Evolutionary conservation across 2,113 vertebrate species (phyloP), one percentile per base, ranked within the genome.

Genomic region (Tragulus kanchil): DNA sequence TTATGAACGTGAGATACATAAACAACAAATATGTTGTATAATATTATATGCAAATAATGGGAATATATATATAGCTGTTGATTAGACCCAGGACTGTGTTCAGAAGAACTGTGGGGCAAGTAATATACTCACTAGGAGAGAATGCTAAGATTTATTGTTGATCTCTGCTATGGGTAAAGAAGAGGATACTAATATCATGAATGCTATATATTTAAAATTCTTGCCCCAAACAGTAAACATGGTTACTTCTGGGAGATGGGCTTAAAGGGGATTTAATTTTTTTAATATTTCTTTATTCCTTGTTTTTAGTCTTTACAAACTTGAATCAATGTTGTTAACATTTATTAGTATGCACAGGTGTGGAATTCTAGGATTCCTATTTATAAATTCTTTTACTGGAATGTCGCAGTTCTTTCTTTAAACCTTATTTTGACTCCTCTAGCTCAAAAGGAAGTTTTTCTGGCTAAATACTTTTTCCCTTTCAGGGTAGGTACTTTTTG

Each of bases 291-390:
- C 2, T 26, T 71, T 83, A 82, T 88, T 71, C 75, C 12, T 87
- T 14, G 1, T 54, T 97, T 95, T 96, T 84, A 73, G 45, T 93
- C 93, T 97, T 92, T 90, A 94, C 85, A 85, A 90, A 94, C 52
- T 82, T 90, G n/a, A 96, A 56, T 96, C 78, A 94, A 54, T 61
- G 23, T 96, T 1, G 23, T 95, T 95, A 97, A 86, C 92, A 12
- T 97, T 97, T 95, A 96, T 96, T 96, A 97, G 97, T 97, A 93
- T n/a, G 31, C 96, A 94, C 98, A 97, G 98, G 97, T 97, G 96
- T 96, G 91, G 58, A 92, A 93, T 96, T 90, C 93, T 90, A 96
- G 48, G 1, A 3, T 91, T 96, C 91, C 79, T 61, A 42, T 85
- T 95, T 95, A 96, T 96, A 92, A 84, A 77, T 89, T 90, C 3